Base-by-base conservation (phyloP, 1,140 invertebrate species). In the Dreissena rostriformis region DNA sequence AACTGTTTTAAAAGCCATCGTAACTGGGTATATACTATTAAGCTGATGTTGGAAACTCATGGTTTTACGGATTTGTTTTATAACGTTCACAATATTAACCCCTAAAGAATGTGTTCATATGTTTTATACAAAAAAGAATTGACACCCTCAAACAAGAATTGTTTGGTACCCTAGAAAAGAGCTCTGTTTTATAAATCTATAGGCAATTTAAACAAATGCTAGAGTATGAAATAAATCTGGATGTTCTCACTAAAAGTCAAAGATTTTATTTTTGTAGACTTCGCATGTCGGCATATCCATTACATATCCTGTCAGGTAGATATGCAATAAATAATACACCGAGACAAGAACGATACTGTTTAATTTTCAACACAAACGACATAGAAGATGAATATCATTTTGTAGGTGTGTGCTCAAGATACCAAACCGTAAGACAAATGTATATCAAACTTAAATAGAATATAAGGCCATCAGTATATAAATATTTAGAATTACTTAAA, bases 381-480 rank as follows among this genome's bases (percentile, higher is more conserved):
- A 61, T 61, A 61, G 57, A 61, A 61, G 57, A 61, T 61, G 57
- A 61, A 61, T 61, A 61, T 61, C 17, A 61, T 24, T 61, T 61
- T 61, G 57, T 61, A 39, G 39, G 39, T 39, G 39, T 39, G 8
- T 39, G 39, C 39, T 39, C 39, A 39, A 39, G 39, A 39, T 39
- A 39, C 39, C 39, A 39, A 39, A 39, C 8, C 39, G 39, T 39
- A 39, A 2, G 39, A 39, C 2, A 5, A 39, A 39, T 39, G 39
- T 39, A 39, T 39, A 39, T 39, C 39, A 39, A 39, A 39, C 39
- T 39, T 39, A 39, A 39, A 39, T 39, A 39, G 4, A 5, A 39
- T 39, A 8, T 39, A 39, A 39, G 39, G 39, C 8, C 39, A 39
- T 39, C 39, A 39, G 2, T 39, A 39, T 39, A 39, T 39, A 39